Evolutionary conservation across 2,888 invertebrate species (phyloP).

Genomic region (Hybos culiciformis): DNA sequence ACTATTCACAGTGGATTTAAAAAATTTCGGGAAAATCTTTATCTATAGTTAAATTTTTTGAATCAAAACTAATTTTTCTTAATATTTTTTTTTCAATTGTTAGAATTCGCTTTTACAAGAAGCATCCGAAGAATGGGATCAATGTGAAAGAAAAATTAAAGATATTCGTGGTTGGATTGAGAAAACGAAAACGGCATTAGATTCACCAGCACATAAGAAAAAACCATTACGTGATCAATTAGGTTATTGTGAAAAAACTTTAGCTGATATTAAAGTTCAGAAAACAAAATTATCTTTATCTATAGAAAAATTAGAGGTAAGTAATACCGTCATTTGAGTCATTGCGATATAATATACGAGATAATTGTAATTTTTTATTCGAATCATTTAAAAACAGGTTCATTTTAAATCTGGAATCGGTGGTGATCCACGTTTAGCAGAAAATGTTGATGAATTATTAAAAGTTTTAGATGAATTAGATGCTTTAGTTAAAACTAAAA

Average conservation of each 20-base stretch:
- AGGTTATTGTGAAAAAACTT: constrained; percentile 69
- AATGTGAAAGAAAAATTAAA: constrained; percentile 86
- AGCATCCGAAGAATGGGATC: constrained; percentile 89
- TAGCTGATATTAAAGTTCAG: constrained; percentile 77
- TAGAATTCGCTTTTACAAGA: constrained; percentile 81
- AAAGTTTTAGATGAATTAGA: constrained; percentile 48
- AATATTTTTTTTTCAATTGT: not conserved
- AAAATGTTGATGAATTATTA: constrained; percentile 55
- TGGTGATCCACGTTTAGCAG: constrained; percentile 60
- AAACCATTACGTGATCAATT: constrained; percentile 79
- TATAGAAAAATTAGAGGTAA: constrained; percentile 79
- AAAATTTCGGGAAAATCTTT: no score
- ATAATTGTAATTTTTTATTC: not conserved
- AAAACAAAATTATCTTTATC: constrained; percentile 79
- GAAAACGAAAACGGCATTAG: constrained; percentile 61
- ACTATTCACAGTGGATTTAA: no score
- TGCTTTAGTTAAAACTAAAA: constrained; percentile 25
- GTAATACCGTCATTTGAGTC: no score
- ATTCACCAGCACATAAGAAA: constrained; percentile 71
- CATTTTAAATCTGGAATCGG: constrained; percentile 80
- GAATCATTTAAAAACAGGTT: constrained; percentile 41
- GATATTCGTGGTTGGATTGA: constrained; percentile 83
- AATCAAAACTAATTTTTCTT: no score
- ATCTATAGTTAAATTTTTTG: no score
- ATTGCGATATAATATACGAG: not conserved